These are phyloP conservation scores for Protophormia terraenovae DNA, from an alignment of 2,888 invertebrate genomes.

Conservation along the genomic window DNA sequence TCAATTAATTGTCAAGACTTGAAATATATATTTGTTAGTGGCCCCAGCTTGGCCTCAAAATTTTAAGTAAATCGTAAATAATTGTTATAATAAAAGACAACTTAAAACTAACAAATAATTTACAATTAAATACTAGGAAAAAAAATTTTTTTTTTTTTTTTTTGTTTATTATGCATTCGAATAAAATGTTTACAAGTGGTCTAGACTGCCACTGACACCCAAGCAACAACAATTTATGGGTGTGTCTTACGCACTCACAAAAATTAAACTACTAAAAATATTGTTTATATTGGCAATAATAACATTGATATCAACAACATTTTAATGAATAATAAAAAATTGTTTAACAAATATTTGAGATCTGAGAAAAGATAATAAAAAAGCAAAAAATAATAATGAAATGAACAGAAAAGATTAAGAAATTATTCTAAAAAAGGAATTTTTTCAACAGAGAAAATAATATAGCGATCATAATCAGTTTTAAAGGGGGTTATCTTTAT, in stretches of 20 bases:
- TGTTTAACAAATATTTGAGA: slow-evolving; percentile 35
- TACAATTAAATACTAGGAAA: slow-evolving; percentile 24
- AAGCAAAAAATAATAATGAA: neutral
- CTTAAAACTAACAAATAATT: slow-evolving; percentile 40
- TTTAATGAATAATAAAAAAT: slow-evolving; percentile 1
- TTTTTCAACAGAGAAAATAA: too few relatives aligned
- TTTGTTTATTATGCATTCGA: neutral
- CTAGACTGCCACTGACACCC: slow-evolving; percentile 36
- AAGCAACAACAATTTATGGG: slow-evolving; percentile 30
- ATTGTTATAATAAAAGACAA: slow-evolving; percentile 46
- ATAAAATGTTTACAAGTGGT: slow-evolving; percentile 39
- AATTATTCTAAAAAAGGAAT: neutral
- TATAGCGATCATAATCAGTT: too few relatives aligned
- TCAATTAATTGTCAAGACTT: slow-evolving; percentile 40
- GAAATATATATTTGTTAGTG: neutral
- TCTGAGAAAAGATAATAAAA: neutral
- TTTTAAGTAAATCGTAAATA: slow-evolving; percentile 34
- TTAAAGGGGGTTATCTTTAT: too few relatives aligned
- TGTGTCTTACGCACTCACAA: slow-evolving; percentile 62
- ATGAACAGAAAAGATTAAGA: neutral
- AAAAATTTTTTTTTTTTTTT: neutral
- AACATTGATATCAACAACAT: neutral
- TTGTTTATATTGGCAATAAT: neutral
- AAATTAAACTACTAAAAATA: slow-evolving; percentile 25
- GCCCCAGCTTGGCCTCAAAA: slow-evolving; percentile 30